Conservation (phyloP, 2,113 vertebrate genomes). For the Menidia beryllina region DNA sequence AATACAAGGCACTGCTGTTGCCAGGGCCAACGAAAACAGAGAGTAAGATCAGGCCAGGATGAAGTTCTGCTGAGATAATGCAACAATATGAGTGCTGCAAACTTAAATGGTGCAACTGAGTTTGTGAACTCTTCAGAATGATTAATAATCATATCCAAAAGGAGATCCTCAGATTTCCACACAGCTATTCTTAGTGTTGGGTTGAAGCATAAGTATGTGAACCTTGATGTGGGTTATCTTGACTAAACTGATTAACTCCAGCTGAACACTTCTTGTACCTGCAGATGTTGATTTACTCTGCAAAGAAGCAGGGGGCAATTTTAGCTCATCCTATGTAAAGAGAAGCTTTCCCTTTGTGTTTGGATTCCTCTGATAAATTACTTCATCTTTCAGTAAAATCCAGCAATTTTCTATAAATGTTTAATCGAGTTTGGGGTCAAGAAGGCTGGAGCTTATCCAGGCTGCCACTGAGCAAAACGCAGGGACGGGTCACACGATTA, state of each 20-base stretch:
- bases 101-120: neutral
- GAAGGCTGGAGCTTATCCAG: too few relatives aligned
- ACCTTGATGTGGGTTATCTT: neutral
- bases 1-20: constrained; percentile 6
- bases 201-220: neutral
- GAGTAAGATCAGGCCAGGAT: constrained; percentile 20
- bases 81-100: constrained; percentile 8
- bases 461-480: too few relatives aligned
- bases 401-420: too few relatives aligned
- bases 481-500: too few relatives aligned
- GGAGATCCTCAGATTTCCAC: neutral
- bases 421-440: too few relatives aligned
- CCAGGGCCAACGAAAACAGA: constrained; percentile 15
- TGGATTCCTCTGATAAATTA: neutral
- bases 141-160: neutral
- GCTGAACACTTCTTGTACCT: too few relatives aligned
- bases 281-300: neutral
- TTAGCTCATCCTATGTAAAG: neutral
- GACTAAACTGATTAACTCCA: too few relatives aligned
- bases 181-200: neutral
- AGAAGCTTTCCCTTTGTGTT: neutral
- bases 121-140: neutral
- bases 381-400: too few relatives aligned
- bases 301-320: neutral
- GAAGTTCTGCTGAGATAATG: constrained; percentile 35